Base-by-base conservation (phyloP, 2,797 vertebrate genomes). In the Paramormyrops hopkinsi region DNA sequence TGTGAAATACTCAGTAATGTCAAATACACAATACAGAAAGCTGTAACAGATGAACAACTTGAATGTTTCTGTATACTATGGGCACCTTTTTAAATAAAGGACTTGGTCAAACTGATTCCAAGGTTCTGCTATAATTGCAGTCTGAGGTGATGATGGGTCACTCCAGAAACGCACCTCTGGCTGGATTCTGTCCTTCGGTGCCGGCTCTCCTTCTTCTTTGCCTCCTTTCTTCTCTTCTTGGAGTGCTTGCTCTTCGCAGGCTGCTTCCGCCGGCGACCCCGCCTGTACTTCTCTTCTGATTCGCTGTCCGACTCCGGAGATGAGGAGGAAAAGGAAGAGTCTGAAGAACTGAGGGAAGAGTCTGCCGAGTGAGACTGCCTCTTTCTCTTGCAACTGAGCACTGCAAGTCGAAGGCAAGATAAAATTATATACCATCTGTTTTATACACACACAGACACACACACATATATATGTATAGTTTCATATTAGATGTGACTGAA, bases 341-440 rank as follows among this genome's bases (percentile, higher is more conserved):
- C 96, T 25, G 93, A 95, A 89, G 96, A 98, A 89, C 95, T 96
- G 83, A 93, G 93, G 0, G 96, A 97, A 59, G 94, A 96, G 92
- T 98, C 96, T 0, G 97, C 93, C 84, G 95, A 97, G 82, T 94
- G 93, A 44, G 96, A 94, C 8, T 93, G 92, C 29, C 96, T 95
- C 92, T 96, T 98, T 93, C 95, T 97, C 92, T 97, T 97, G 91
- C 97, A 97, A 94, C 97, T 96, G 90, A 98, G 94, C 14, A 97
- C 96, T 97, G 87, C 22, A 92, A 89, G 33, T n/a, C 4, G 14
- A 89, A 25, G 33, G 25, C 14, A 53, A 56, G 5, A 73, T 54
- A 73, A 88, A 11, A 17, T 73, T 25, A 44, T 48, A 88, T 48
- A 51, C 22, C 11, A 25, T 50, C 44, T 48, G 44, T 69, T 44